Evolutionary conservation across 1,140 invertebrate genomes (phyloP).

Genomic region (Bombus haemorrhoidalis): DNA sequence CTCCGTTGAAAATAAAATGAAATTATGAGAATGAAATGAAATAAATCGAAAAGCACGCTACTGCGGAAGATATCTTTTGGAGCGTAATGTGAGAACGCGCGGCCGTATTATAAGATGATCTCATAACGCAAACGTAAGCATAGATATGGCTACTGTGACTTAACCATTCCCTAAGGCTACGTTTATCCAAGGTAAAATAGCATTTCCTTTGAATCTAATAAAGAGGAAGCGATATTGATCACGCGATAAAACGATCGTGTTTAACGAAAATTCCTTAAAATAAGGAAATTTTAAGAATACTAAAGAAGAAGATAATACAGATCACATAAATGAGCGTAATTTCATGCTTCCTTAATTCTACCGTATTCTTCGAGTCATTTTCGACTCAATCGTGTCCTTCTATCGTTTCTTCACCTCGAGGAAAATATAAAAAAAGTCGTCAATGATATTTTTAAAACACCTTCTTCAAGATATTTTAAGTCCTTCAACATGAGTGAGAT

Average conservation of each 20-base stretch:
- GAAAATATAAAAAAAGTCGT: not conserved
- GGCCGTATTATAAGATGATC: slow-evolving; percentile 55
- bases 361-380: not conserved
- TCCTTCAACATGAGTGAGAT: not conserved
- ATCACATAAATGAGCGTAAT: too few species aligned
- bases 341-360: too few species aligned
- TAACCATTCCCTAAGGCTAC: slow-evolving; percentile 52
- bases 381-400: not conserved
- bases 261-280: not conserved
- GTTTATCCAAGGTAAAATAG: slow-evolving; percentile 43
- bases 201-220: slow-evolving; percentile 30
- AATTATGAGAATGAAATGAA: slow-evolving; percentile 3
- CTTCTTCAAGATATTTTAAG: not conserved
- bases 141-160: slow-evolving; percentile 59
- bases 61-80: slow-evolving; percentile 40
- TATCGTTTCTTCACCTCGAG: not conserved
- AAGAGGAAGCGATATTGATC: slow-evolving; percentile 20
- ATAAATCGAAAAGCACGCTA: not conserved
- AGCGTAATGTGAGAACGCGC: slow-evolving; percentile 50
- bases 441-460: not conserved
- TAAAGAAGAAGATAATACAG: too few species aligned
- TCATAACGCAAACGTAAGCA: slow-evolving; percentile 65
- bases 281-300: not conserved
- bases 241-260: not conserved
- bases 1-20: not conserved